These are phyloP conservation scores for Onthophagus taurus DNA, from an alignment of 1,140 invertebrate species.

Conservation along the genomic window DNA sequence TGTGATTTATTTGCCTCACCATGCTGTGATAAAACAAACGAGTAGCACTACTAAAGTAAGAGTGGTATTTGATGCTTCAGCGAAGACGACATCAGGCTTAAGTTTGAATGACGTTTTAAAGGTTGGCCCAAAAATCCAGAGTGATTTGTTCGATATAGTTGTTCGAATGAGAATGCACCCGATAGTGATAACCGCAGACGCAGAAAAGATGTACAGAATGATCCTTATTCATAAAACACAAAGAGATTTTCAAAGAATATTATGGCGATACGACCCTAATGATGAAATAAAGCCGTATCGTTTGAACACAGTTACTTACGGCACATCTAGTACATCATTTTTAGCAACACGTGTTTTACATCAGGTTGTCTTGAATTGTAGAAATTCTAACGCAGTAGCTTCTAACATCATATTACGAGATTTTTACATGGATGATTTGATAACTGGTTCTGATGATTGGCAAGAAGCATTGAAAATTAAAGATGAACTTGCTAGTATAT, in stretches of 20 bases:
- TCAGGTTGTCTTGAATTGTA: slow-evolving; percentile 17
- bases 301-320: slow-evolving; percentile 15
- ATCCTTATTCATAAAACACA: slow-evolving; percentile 1
- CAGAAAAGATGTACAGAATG: slow-evolving; percentile 28
- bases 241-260: slow-evolving; percentile 9
- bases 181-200: slow-evolving; percentile 27
- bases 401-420: slow-evolving; percentile 18
- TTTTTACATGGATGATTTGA: slow-evolving; percentile 36
- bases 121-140: slow-evolving; percentile 31
- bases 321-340: slow-evolving; percentile 13
- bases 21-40: background rate
- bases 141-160: slow-evolving; percentile 34
- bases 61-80: slow-evolving; percentile 32
- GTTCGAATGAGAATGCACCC: slow-evolving; percentile 27
- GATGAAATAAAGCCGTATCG: slow-evolving; percentile 12
- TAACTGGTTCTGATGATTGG: slow-evolving; percentile 26
- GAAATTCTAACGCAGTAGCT: slow-evolving; percentile 21
- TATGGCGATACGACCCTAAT: slow-evolving; percentile 16
- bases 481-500: background rate
- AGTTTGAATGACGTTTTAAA: slow-evolving; percentile 29
- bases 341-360: slow-evolving; percentile 14
- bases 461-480: slow-evolving; percentile 18
- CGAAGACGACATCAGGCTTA: slow-evolving; percentile 18
- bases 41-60: slow-evolving; percentile 14
- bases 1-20: slow-evolving; percentile 9